Conservation (phyloP, 2,888 invertebrate species). For the Mellilla xanthometata region DNA sequence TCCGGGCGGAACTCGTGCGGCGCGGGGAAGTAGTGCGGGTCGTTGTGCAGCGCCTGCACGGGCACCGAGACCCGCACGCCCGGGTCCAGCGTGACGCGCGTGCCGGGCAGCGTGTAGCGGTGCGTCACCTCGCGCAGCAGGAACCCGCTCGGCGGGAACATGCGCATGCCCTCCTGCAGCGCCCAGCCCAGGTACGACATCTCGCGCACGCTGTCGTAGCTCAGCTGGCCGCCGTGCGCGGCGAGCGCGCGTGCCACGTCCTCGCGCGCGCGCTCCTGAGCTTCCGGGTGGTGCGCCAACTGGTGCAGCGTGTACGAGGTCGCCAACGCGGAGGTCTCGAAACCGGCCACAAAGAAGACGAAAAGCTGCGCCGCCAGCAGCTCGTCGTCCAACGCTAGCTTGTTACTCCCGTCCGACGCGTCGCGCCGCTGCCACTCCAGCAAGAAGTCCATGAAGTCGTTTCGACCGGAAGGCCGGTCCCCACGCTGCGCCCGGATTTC, state of each 20-base stretch:
- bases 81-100: constrained; percentile 45
- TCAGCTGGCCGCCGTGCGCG: constrained; percentile 43
- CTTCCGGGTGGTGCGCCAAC: constrained; percentile 52
- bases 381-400: constrained; percentile 47
- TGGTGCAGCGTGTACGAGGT: constrained; percentile 61
- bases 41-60: constrained; percentile 48
- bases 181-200: constrained; percentile 61
- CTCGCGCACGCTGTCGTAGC: constrained; percentile 58
- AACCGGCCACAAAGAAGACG: constrained; percentile 70
- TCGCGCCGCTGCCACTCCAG: constrained; percentile 49
- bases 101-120: constrained; percentile 44
- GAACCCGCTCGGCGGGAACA: constrained; percentile 50
- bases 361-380: constrained; percentile 56
- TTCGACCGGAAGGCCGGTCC: constrained; percentile 48
- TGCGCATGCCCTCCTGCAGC: constrained; percentile 57
- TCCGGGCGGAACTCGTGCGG: constrained; percentile 55
- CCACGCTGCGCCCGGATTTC: constrained; percentile 44
- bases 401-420: constrained; percentile 44
- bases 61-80: constrained; percentile 27
- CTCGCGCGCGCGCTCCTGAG: constrained; percentile 49
- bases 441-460: constrained; percentile 54
- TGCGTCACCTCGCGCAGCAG: constrained; percentile 41
- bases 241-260: constrained; percentile 52
- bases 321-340: constrained; percentile 72
- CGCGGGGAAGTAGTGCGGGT: constrained; percentile 51